A percentile compares a stretch with the other conserved stretches of the same genome.
phyloP scores from a whole-genome alignment of 2,888 invertebrate genomes.

The Steromphala cineraria region DNA sequence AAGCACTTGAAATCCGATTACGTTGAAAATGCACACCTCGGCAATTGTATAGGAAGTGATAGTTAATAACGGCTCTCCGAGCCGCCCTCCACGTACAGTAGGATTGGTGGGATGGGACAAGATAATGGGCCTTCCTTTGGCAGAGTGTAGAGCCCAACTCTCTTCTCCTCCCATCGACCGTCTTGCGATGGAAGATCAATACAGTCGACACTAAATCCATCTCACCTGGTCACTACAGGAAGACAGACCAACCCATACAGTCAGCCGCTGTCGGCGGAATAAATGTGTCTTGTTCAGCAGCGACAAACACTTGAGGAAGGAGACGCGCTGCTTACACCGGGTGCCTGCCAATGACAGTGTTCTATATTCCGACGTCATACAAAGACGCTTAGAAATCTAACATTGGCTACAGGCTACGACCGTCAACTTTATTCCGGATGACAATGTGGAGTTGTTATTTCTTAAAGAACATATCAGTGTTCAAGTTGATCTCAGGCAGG shows the following conservation, averaged over 20 bases:
- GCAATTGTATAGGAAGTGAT: background rate
- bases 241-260: constrained; percentile 4
- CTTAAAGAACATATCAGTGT: background rate
- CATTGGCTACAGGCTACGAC: background rate
- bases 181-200: background rate
- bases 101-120: background rate
- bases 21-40: background rate
- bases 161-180: background rate
- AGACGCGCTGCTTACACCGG: background rate
- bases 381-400: no score
- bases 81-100: background rate
- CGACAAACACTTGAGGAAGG: background rate
- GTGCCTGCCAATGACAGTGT: background rate
- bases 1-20: background rate
- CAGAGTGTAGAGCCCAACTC: background rate
- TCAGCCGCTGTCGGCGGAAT: background rate
- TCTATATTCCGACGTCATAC: no score
- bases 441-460: background rate
- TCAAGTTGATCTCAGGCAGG: background rate
- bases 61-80: background rate
- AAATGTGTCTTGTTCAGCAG: background rate
- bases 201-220: background rate
- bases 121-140: background rate
- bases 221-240: constrained; percentile 9
- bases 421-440: background rate